Evolutionary conservation across 2,113 vertebrate species (phyloP), one percentile per base, ranked within the genome.

Genomic region (Daboia siamensis): DNA sequence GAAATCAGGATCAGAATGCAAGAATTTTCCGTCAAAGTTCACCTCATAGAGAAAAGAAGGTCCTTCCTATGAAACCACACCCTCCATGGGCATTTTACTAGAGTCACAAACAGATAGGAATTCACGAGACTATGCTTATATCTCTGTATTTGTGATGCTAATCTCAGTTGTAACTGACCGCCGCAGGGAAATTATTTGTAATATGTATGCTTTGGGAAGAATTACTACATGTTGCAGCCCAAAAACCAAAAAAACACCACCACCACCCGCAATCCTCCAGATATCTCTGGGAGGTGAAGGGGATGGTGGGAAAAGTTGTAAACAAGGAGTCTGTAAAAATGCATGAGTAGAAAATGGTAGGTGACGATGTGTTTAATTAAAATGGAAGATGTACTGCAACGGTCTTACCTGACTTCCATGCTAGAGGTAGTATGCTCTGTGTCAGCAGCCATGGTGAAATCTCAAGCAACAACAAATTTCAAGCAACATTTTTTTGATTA

Each of bases 101-200:
- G 33, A 91, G 12, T 56, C 52, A 91, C 61, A 93, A 94, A 51
- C 12, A 74, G 20, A 0, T 0, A 15, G 74, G 93, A 0, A 0
- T 3, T 39, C 44, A 39, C 51, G 51, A 94, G 88, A 93, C 87
- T 84, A 91, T 54, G 11, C 4, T 57, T 57, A 17, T 29, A 94
- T 93, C 84, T 59, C 74, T 54, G 56, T 88, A 91, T 59, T 89
- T 52, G 29, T 91, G 90, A 88, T 91, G 46, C 46, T 44, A 84
- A 91, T 91, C 93, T 54, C 69, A 89, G 24, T 46, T 46, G 59
- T 54, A n/a, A 52, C n/a, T 9, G 15, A 59, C 5, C 10, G 64
- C 86, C 55, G 54, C 13, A 33, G 86, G 92, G 89, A 57, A 93
- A 85, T 24, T 24, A 56, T 89, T 56, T 84, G 17, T 56, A 5